phyloP scores from a whole-genome alignment of 1,140 invertebrate genomes.

The Drosophila tani region DNA sequence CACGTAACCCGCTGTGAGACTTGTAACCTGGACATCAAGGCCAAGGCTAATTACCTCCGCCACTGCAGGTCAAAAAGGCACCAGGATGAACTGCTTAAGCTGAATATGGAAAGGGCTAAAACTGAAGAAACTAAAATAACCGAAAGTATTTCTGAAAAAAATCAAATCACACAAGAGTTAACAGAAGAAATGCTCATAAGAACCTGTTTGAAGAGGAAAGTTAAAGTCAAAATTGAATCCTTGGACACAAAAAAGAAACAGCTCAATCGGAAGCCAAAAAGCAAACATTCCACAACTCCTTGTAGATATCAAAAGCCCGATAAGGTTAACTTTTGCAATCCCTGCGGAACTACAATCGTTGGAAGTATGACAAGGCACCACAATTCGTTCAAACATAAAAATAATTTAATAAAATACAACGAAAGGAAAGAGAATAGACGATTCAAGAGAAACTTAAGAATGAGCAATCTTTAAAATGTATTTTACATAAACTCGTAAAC shows the following conservation, averaged over 20 bases:
- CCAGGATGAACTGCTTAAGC: neutral
- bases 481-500: neutral
- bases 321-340: conserved; percentile 7
- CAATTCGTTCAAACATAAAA: conserved; percentile 16
- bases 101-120: neutral
- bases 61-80: conserved; percentile 37
- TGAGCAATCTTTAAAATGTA: neutral
- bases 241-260: neutral
- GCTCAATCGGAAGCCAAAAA: neutral
- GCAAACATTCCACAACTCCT: no score
- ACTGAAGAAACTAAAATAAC: neutral
- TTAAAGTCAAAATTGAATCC: neutral
- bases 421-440: neutral
- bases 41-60: conserved; percentile 25
- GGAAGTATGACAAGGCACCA: conserved; percentile 16
- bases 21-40: conserved; percentile 39
- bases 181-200: neutral
- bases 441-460: conserved; percentile 1
- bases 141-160: neutral
- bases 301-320: neutral
- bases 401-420: conserved; percentile 4
- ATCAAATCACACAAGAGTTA: no score
- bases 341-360: conserved; percentile 19
- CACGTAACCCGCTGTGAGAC: conserved; percentile 23
- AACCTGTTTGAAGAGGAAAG: neutral